Percentiles rank a stretch among this genome's conserved stretches.
Conservation (phyloP, 1,140 invertebrate species). For the Lethocerus indicus region DNA sequence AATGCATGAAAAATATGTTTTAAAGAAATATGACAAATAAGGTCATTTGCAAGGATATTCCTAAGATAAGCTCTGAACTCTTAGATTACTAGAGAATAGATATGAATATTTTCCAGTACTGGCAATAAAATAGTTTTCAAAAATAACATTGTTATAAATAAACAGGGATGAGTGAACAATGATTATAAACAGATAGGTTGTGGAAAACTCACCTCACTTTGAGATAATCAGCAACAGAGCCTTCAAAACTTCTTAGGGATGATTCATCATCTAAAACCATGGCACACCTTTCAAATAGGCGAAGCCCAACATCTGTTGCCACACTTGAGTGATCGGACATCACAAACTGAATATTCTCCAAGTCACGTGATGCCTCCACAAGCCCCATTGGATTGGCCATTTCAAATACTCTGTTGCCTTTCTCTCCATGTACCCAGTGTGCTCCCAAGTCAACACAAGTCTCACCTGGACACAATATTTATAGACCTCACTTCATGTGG, state of each 20-base stretch:
- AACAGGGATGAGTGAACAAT: no score
- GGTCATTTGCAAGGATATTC: no score
- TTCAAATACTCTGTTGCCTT: constrained; percentile 47
- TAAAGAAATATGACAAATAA: no score
- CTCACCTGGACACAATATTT: constrained; percentile 23
- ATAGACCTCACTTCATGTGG: no score
- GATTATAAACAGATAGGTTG: no score
- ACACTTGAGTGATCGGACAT: constrained; percentile 23
- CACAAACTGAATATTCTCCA: constrained; percentile 19
- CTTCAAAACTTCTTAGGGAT: constrained; percentile 24
- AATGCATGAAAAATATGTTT: no score
- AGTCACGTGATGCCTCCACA: constrained; percentile 14
- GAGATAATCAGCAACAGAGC: constrained; percentile 10
- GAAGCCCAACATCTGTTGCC: constrained; percentile 20
- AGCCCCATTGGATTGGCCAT: constrained; percentile 34
- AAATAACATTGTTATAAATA: no score
- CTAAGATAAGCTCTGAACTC: no score
- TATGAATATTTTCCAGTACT: no score
- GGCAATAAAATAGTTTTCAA: no score
- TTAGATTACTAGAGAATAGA: no score
- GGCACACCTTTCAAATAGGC: constrained; percentile 21
- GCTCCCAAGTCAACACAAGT: constrained; percentile 60
- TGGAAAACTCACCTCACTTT: no score
- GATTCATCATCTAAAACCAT: constrained; percentile 19
- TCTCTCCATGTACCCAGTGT: constrained; percentile 69